Evolutionary conservation across 2,113 vertebrate genomes (phyloP).

Genomic region (Hassar affinis): DNA sequence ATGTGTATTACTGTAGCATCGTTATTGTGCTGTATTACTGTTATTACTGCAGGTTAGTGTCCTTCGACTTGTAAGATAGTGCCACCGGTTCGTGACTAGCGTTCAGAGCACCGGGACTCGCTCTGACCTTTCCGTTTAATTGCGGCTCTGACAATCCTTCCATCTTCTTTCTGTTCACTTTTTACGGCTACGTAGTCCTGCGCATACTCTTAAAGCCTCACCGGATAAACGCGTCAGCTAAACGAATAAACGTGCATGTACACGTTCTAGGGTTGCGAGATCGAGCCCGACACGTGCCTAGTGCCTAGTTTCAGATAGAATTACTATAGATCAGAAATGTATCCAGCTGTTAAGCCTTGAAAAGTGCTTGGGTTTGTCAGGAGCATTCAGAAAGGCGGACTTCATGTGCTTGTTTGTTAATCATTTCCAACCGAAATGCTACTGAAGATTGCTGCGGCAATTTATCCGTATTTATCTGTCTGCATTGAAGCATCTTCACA

Average conservation of each 20-base stretch:
- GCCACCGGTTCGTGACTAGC: background rate
- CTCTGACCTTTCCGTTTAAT: conserved; percentile 17
- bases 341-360: conserved; percentile 2
- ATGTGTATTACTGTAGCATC: background rate
- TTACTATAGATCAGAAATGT: conserved; percentile 23
- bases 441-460: background rate
- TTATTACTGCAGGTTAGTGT: background rate
- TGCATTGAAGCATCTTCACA: background rate
- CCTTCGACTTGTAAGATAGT: background rate
- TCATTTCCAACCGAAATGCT: background rate
- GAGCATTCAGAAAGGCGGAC: background rate
- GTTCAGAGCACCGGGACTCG: background rate
- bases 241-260: conserved; percentile 9
- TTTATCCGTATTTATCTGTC: background rate
- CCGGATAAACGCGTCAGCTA: background rate
- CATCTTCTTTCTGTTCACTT: background rate
- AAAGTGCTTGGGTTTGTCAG: background rate
- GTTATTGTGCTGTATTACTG: background rate
- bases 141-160: background rate
- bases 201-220: too few species aligned
- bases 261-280: conserved; percentile 3
- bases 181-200: too few species aligned
- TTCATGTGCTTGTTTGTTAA: background rate
- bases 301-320: background rate
- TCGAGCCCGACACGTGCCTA: background rate